Percentiles rank a stretch among this genome's conserved stretches.
phyloP scores from a whole-genome alignment of 92 coral and sea anemone species.

The Plumapathes pennacea region DNA sequence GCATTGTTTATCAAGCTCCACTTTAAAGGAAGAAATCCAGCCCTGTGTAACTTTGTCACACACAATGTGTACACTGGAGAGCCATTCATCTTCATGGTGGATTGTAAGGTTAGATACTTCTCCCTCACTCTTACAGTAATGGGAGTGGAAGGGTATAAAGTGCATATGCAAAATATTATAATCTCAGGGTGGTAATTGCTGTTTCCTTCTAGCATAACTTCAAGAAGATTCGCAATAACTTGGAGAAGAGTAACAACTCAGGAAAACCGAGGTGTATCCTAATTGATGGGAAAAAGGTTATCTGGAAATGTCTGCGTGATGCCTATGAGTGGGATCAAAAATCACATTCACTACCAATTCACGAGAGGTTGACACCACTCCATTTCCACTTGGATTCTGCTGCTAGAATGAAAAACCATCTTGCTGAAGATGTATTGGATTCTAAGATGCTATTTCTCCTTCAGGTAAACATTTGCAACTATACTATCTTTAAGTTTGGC shows the following conservation, averaged over 20 bases:
- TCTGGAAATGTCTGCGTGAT: conserved; percentile 40
- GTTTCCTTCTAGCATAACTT: conserved; percentile 31
- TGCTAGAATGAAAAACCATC: conserved; percentile 39
- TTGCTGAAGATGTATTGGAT: conserved; percentile 25
- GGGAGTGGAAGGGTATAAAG: too few relatives aligned
- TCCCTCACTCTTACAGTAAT: too few relatives aligned
- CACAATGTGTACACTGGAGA: conserved; percentile 28
- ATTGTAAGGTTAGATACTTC: conserved; percentile 28
- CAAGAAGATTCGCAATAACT: conserved; percentile 50
- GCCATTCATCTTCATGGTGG: conserved; percentile 42
- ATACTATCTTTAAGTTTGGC: too few relatives aligned
- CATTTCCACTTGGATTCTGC: conserved; percentile 50
- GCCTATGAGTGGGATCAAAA: conserved; percentile 62
- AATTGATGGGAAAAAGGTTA: conserved; percentile 24
- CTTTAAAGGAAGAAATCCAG: too few relatives aligned
- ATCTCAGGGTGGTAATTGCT: too few relatives aligned
- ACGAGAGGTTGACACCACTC: conserved; percentile 27
- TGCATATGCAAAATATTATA: too few relatives aligned
- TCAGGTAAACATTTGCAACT: too few relatives aligned
- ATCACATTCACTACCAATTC: conserved; percentile 28
- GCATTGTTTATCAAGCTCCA: too few relatives aligned
- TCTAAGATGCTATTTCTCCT: conserved; percentile 49
- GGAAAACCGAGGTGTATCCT: conserved; percentile 34
- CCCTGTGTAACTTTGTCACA: too few relatives aligned
- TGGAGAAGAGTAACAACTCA: conserved; percentile 33